Percentiles rank a stretch among this genome's conserved stretches.
Evolutionary conservation across 2,113 vertebrate genomes (phyloP).

Genomic region (Sprattus sprattus): DNA sequence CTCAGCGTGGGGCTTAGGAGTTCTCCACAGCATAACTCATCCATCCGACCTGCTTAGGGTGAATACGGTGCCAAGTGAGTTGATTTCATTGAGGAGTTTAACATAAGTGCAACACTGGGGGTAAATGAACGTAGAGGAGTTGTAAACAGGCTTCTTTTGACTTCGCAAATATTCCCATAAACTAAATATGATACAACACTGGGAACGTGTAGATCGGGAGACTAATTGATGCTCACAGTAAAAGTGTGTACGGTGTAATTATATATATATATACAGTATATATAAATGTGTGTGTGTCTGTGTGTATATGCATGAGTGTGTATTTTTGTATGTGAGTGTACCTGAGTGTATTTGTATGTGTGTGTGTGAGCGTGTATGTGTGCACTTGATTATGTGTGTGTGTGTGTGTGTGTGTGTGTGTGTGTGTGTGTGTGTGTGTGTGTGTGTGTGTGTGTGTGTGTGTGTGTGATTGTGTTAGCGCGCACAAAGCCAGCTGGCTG

Average conservation of each 20-base stretch:
- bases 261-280: neutral
- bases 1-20: too few species aligned
- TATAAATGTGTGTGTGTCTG: neutral
- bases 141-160: neutral
- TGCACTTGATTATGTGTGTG: neutral
- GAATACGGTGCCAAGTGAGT: too few species aligned
- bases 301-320: neutral
- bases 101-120: neutral
- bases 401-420: neutral
- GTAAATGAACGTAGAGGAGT: neutral
- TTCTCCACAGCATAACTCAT: too few species aligned
- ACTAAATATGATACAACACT: neutral
- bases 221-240: neutral
- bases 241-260: neutral
- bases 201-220: neutral
- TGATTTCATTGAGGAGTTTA: neutral
- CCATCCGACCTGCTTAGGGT: too few species aligned
- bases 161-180: neutral
- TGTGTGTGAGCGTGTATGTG: neutral
- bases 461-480: neutral
- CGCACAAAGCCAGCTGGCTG: slow-evolving; percentile 61
- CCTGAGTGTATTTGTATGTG: neutral
- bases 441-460: neutral
- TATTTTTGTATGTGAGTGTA: neutral
- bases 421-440: neutral